Base-by-base conservation (phyloP, 2,113 vertebrate genomes). In the Chamaetylas fuelleborni region DNA sequence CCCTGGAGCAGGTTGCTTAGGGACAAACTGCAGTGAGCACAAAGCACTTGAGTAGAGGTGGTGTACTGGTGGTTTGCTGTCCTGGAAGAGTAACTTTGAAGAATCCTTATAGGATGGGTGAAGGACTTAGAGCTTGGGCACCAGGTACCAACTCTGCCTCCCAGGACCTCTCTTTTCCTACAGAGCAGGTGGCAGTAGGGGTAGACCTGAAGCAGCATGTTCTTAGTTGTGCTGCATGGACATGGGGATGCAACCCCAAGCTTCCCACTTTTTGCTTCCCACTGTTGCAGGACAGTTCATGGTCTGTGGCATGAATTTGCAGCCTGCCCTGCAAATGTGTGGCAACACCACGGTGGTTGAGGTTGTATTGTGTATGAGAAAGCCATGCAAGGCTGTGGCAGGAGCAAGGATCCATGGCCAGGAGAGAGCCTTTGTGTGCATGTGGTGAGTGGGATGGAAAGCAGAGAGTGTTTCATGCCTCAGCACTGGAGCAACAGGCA, bases 391-490 rank as follows among this genome's bases (percentile, higher is more conserved):
- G 60, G 34, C 40, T 72, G 66, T 74, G 67, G 43, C 74, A 91
- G 65, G 56, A 62, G 38, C 0, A 3, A 67, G 47, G 51, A 66
- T 73, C 34, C n/a, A 54, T 0, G 0, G 42, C 29, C 50, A 57
- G 73, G 47, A 87, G 74, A 54, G 86, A 77, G 60, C 40, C 33
- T 85, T 33, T 66, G 24, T 34, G 51, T 83, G 80, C 56, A 16
- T 67, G 87, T 88, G 89, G 36, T 61, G 93, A 73, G 79, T 67
- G 85, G 81, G 93, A 79, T 80, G 88, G 92, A 53, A 82, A 88
- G 58, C 66, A n/a, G 77, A 19, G 79, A 36, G 51, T 0, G 4
- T 82, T 90, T 79, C 6, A 12, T 94, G 93, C 57, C 61, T 78
- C 65, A 24, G 81, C 9, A 8, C 47, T 40, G 36, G 62, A 93